Evolutionary conservation across 1,140 invertebrate genomes (phyloP).

Genomic region (Pachypeltis micranthus): DNA sequence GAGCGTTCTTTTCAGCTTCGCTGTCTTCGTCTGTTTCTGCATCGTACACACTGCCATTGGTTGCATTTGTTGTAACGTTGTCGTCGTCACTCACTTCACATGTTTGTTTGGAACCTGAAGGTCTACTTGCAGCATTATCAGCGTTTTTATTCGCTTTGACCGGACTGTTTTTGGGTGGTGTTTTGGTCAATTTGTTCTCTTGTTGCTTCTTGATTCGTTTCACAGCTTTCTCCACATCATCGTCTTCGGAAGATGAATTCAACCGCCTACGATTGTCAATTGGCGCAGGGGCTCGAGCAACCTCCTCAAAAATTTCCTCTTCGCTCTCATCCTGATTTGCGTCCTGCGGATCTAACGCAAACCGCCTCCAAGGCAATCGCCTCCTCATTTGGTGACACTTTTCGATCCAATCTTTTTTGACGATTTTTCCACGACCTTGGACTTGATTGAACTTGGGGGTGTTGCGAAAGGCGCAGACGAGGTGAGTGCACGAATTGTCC

Average conservation of each 20-base stretch:
- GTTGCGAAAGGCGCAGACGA: constrained; percentile 80
- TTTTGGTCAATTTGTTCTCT: not conserved
- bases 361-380: constrained; percentile 53
- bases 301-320: constrained; percentile 38
- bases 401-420: constrained; percentile 63
- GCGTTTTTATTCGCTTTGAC: too few relatives aligned
- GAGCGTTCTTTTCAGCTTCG: not conserved
- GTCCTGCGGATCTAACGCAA: constrained; percentile 36
- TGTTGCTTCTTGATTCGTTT: constrained; percentile 26
- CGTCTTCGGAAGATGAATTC: constrained; percentile 31
- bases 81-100: too few relatives aligned
- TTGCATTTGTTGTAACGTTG: too few relatives aligned
- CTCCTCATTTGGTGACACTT: constrained; percentile 50
- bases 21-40: constrained; percentile 23
- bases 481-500: constrained; percentile 61
- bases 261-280: constrained; percentile 8
- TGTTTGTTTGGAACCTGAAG: too few relatives aligned
- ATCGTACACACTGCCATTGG: constrained; percentile 17
- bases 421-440: constrained; percentile 49
- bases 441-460: constrained; percentile 77
- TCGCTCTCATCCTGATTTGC: constrained; percentile 37
- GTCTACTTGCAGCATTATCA: too few relatives aligned
- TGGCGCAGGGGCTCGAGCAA: not conserved
- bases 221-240: constrained; percentile 44
- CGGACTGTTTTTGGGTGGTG: not conserved